Conservation (phyloP, 2,113 vertebrate genomes). For the Nycticryphes semicollaris region DNA sequence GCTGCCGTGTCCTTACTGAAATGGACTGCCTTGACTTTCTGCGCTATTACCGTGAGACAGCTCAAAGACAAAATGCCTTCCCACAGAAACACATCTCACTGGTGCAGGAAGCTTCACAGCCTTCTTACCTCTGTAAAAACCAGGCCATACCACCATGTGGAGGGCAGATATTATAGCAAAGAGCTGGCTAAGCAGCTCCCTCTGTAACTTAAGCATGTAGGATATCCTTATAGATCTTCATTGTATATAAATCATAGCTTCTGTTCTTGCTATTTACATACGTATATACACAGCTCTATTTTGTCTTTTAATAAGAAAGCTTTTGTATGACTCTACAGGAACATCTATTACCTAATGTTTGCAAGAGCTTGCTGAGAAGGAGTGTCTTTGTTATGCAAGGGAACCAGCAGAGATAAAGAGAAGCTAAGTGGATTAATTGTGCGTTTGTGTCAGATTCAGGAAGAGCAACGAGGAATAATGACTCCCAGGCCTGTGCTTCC, state of each 20-base stretch:
- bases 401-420: conserved; percentile 9
- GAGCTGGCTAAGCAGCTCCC: background rate
- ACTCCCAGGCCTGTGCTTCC: conserved; percentile 2
- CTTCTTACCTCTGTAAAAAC: background rate
- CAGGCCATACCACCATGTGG: background rate
- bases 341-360: background rate
- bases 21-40: background rate
- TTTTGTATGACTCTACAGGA: background rate
- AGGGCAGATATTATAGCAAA: background rate
- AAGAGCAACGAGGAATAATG: background rate
- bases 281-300: rapidly evolving
- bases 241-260: background rate
- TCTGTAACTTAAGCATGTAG: background rate
- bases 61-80: background rate
- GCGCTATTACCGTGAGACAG: background rate
- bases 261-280: background rate
- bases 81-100: background rate
- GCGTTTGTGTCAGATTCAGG: conserved; percentile 34
- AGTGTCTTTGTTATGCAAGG: background rate
- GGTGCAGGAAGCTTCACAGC: background rate
- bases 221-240: background rate
- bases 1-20: background rate
- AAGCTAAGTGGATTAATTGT: conserved; percentile 46
- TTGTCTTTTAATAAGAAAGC: conserved; percentile 1
- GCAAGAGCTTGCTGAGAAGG: background rate